Base-by-base conservation (phyloP, 2,888 invertebrate species). In the Hanleya hanleyi region DNA sequence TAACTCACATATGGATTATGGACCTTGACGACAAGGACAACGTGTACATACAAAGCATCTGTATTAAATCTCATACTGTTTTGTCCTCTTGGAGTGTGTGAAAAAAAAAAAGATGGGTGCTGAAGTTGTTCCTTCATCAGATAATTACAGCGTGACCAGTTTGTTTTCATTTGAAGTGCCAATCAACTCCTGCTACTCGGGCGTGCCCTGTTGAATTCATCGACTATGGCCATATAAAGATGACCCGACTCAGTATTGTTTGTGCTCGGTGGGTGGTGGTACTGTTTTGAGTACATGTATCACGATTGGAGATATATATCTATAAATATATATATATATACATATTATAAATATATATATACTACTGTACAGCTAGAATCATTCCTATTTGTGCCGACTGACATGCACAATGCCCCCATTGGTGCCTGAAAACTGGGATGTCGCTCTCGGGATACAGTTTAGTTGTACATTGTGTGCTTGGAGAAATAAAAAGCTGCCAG, bases 351-450 rank as follows among this genome's bases (percentile, higher is more conserved):
- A 4, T 29, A 22, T 32, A 26, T 57, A 22, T 32, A 26, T 57
- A 57, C 57, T 32, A 26, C 57, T 26, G 18, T 4, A 22, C 57
- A 57, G 15, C 57, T 26, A 7, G 26, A 57, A 57, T 29, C 57
- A 57, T 57, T 57, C 57, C 57, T 57, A 57, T 26, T 29, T 26
- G 57, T 57, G 57, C 57, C 26, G 57, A n/a, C n/a, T n/a, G n/a
- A n/a, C n/a, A n/a, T n/a, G n/a, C n/a, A n/a, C n/a, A n/a, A n/a
- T n/a, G n/a, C n/a, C n/a, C n/a, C n/a, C n/a, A n/a, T n/a, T n/a
- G n/a, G n/a, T n/a, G n/a, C n/a, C n/a, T n/a, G n/a, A n/a, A n/a
- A n/a, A n/a, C n/a, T n/a, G n/a, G n/a, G n/a, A n/a, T n/a, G n/a
- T n/a, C n/a, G n/a, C n/a, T n/a, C n/a, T n/a, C n/a, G n/a, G n/a